phyloP scores from a whole-genome alignment of 2,888 invertebrate species.

The Drosophila lutescens region DNA sequence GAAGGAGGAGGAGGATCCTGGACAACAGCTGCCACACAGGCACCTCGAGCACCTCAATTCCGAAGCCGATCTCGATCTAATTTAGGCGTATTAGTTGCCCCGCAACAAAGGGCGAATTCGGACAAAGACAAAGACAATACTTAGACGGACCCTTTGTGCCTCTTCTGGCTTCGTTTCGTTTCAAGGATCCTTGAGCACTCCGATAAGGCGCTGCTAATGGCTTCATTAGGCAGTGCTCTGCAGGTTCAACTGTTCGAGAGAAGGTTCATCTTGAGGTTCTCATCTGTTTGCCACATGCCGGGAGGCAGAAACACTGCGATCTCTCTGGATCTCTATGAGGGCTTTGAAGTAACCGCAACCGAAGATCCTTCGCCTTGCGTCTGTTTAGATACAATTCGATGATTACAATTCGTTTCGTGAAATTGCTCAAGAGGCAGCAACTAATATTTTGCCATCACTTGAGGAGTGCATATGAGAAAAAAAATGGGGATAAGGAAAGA shows the following conservation, averaged over 20 bases:
- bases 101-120: constrained; percentile 60
- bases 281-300: constrained; percentile 75
- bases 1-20: constrained; percentile 12
- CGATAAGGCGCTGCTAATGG: constrained; percentile 75
- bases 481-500: constrained; percentile 47
- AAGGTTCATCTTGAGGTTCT: constrained; percentile 40
- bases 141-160: constrained; percentile 41
- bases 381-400: constrained; percentile 44
- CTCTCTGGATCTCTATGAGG: constrained; percentile 50
- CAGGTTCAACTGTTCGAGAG: constrained; percentile 50
- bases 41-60: constrained; percentile 49
- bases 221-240: constrained; percentile 68
- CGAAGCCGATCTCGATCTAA: constrained; percentile 70
- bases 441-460: constrained; percentile 45
- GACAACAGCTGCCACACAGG: constrained; percentile 67
- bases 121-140: constrained; percentile 39
- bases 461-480: constrained; percentile 43
- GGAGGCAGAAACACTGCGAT: constrained; percentile 48
- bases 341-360: constrained; percentile 62
- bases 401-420: constrained; percentile 53
- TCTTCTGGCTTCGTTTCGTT: constrained; percentile 9
- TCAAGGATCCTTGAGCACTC: constrained; percentile 49
- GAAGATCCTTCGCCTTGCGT: constrained; percentile 31
- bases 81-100: constrained; percentile 78
- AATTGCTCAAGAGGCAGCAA: constrained; percentile 41